Percentiles rank a stretch among this genome's conserved stretches.
Conservation (phyloP, 2,888 invertebrate species). For the Drosophila imparisetae region DNA sequence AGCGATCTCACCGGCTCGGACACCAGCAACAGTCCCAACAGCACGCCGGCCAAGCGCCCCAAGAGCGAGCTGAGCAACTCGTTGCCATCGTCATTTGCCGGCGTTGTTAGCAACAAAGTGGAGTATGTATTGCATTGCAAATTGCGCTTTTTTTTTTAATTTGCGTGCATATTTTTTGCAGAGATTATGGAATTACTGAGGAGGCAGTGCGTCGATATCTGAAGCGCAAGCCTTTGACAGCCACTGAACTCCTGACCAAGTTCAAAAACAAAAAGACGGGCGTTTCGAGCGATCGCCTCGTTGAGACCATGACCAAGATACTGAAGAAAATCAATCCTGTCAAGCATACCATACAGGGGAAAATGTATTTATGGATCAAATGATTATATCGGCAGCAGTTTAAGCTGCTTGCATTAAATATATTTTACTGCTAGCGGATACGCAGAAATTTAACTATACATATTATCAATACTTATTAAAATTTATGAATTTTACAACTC, state of each 20-base stretch:
- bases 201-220: slow-evolving; percentile 97
- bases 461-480: slow-evolving; percentile 28
- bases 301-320: slow-evolving; percentile 97
- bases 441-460: slow-evolving; percentile 2
- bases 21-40: slow-evolving; percentile 83
- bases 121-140: slow-evolving; percentile 73
- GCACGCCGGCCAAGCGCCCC: slow-evolving; percentile 83
- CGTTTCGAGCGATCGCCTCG: slow-evolving; percentile 94
- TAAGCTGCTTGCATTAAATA: not conserved
- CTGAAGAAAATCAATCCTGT: slow-evolving; percentile 97
- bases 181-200: slow-evolving; percentile 96
- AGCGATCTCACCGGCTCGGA: slow-evolving; percentile 84
- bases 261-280: slow-evolving; percentile 97
- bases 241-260: slow-evolving; percentile 97
- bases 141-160: not conserved
- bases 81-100: slow-evolving; percentile 83
- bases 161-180: slow-evolving; percentile 75
- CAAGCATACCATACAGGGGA: slow-evolving; percentile 95
- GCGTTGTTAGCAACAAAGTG: slow-evolving; percentile 82
- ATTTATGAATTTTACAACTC: slow-evolving; percentile 5
- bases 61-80: slow-evolving; percentile 81
- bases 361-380: slow-evolving; percentile 96
- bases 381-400: slow-evolving; percentile 21
- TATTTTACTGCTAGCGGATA: not conserved
- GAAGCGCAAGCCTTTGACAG: slow-evolving; percentile 98